Percentiles rank a stretch among this genome's conserved stretches.
These are phyloP conservation scores for Alviniconcha marisindica DNA, from an alignment of 1,140 invertebrate genomes.

Conservation along the genomic window DNA sequence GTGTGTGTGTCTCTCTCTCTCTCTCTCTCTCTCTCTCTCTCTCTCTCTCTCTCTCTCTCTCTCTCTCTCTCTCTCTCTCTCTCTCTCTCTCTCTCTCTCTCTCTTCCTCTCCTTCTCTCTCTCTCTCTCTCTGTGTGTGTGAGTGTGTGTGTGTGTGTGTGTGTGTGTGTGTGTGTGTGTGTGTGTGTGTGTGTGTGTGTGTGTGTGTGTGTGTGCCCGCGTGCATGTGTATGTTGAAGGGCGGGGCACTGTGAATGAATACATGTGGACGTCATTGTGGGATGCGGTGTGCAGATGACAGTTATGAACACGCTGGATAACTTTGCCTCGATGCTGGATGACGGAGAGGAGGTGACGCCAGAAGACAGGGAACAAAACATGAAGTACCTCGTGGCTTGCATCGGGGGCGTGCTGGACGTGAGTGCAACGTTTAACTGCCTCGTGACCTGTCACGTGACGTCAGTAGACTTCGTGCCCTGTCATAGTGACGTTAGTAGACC, in stretches of 20 bases:
- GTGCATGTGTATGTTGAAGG: not conserved
- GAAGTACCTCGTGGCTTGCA: not conserved
- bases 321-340: slow-evolving; percentile 12
- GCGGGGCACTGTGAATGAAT: not conserved
- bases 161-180: not conserved
- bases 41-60: not conserved
- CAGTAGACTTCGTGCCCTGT: too few relatives aligned
- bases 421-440: too few relatives aligned
- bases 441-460: too few relatives aligned
- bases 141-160: not conserved
- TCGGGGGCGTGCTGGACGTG: slow-evolving; percentile 30
- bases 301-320: slow-evolving; percentile 41
- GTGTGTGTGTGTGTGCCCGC: not conserved
- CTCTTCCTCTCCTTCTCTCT: not conserved
- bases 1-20: too few relatives aligned
- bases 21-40: slow-evolving; percentile 2
- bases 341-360: slow-evolving; percentile 16
- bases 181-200: not conserved
- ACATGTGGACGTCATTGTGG: not conserved
- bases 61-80: not conserved
- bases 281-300: slow-evolving; percentile 41
- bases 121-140: not conserved
- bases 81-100: not conserved
- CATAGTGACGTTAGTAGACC: too few relatives aligned
- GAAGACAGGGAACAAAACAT: slow-evolving; percentile 27